Percentiles rank a stretch among this genome's conserved stretches.
These are phyloP conservation scores for Bombus pyrosoma DNA, from an alignment of 1,140 invertebrate species.

Conservation along the genomic window DNA sequence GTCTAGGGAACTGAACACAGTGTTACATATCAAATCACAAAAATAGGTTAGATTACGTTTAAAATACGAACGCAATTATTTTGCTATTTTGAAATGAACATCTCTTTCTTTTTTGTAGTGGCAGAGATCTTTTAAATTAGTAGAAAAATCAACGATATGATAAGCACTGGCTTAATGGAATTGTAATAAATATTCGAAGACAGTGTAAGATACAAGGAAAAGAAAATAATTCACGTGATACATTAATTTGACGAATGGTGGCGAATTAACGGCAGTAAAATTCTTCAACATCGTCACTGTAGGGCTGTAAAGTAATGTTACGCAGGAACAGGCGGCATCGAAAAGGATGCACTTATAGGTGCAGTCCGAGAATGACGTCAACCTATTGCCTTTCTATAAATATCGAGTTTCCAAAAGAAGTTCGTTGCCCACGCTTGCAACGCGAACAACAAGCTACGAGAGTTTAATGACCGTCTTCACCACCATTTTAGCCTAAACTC, in stretches of 20 bases:
- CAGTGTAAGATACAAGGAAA: not conserved
- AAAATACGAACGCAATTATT: not conserved
- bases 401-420: constrained; percentile 74
- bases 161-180: not conserved
- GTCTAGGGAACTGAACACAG: not conserved
- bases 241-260: not conserved
- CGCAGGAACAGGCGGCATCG: constrained; percentile 21
- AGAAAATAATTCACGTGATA: not conserved
- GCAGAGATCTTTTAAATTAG: not conserved
- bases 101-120: no score
- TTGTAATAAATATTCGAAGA: not conserved
- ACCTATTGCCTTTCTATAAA: constrained; percentile 77
- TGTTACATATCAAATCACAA: no score
- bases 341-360: constrained; percentile 44
- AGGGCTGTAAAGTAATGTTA: not conserved
- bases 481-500: not conserved
- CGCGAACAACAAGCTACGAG: constrained; percentile 10
- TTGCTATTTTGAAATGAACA: not conserved
- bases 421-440: constrained; percentile 65
- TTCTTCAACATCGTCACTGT: not conserved
- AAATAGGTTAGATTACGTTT: not conserved
- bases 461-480: constrained; percentile 56
- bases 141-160: not conserved
- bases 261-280: not conserved
- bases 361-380: constrained; percentile 70